A percentile compares a stretch with the other conserved stretches of the same genome.
phyloP scores from a whole-genome alignment of 2,113 vertebrate species.

The Octodon degus region DNA sequence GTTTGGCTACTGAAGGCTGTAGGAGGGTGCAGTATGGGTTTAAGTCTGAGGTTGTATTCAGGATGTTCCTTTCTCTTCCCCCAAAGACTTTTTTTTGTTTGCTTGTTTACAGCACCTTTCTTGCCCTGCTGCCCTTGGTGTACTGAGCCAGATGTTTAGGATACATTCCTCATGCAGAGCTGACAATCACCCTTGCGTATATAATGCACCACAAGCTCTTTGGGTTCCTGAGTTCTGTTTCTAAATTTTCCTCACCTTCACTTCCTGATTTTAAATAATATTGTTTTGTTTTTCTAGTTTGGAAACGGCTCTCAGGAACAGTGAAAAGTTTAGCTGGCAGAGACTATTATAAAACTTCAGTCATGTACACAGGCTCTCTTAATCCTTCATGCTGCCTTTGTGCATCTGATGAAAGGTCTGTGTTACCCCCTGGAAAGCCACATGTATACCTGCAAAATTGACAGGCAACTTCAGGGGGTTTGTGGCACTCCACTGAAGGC shows the following conservation, averaged over 20 bases:
- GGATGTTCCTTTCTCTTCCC: neutral
- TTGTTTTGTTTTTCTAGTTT: neutral
- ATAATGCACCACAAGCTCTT: neutral
- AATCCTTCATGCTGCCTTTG: neutral
- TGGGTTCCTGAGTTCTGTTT: conserved; percentile 14
- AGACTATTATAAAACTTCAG: neutral
- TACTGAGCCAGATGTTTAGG: neutral
- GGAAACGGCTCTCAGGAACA: neutral
- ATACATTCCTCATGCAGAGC: neutral
- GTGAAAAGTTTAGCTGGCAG: neutral
- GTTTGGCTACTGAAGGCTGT: neutral
- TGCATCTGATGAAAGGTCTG: neutral
- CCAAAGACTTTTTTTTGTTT: neutral
- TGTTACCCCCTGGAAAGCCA: neutral
- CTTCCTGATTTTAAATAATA: conserved; percentile 4
- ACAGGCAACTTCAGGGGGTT: neutral
- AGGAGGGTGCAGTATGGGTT: neutral
- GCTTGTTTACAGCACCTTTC: neutral
- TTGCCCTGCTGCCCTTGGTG: neutral
- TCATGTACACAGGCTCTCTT: neutral
- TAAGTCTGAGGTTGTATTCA: neutral
- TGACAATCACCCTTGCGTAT: conserved; percentile 14
- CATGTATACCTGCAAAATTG: neutral
- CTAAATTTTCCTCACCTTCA: conserved; percentile 56
- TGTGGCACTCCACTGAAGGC: neutral